phyloP scores from a whole-genome alignment of 2,113 vertebrate species.

The Lates calcarifer region DNA sequence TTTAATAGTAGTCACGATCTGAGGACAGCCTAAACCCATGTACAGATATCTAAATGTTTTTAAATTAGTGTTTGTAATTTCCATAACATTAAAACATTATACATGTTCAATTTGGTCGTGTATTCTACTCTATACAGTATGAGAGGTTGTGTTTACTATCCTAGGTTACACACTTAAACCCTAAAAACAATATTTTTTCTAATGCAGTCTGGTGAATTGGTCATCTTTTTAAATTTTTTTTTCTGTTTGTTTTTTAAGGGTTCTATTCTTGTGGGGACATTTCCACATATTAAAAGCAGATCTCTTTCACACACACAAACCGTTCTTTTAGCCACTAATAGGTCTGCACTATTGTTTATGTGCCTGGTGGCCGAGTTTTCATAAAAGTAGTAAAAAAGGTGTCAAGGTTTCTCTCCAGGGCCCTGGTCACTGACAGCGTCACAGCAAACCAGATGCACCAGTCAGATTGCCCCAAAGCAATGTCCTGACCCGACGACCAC shows the following conservation, averaged over 20 bases:
- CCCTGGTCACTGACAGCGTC: conserved; percentile 10
- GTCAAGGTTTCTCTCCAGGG: conserved; percentile 24
- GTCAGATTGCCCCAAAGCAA: conserved; percentile 60
- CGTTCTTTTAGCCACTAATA: neutral
- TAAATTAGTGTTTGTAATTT: neutral
- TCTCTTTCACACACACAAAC: neutral
- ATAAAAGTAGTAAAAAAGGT: conserved; percentile 42
- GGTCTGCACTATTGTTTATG: conserved; percentile 14
- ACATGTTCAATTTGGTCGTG: neutral
- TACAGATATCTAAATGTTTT: neutral
- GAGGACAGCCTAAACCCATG: neutral
- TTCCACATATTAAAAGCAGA: neutral
- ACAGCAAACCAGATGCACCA: conserved; percentile 50
- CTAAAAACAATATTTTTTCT: neutral
- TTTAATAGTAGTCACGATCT: conserved; percentile 39
- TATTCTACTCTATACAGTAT: neutral
- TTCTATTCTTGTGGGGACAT: conserved; percentile 13
- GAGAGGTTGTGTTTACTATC: neutral
- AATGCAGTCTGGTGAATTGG: neutral
- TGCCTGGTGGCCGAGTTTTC: conserved; percentile 11
- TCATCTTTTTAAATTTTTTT: no score
- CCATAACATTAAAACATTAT: neutral
- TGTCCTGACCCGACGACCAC: conserved; percentile 62
- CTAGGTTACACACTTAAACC: neutral
- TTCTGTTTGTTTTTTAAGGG: no score